phyloP scores from a whole-genome alignment of 2,888 invertebrate species.

The Gari tellinella region DNA sequence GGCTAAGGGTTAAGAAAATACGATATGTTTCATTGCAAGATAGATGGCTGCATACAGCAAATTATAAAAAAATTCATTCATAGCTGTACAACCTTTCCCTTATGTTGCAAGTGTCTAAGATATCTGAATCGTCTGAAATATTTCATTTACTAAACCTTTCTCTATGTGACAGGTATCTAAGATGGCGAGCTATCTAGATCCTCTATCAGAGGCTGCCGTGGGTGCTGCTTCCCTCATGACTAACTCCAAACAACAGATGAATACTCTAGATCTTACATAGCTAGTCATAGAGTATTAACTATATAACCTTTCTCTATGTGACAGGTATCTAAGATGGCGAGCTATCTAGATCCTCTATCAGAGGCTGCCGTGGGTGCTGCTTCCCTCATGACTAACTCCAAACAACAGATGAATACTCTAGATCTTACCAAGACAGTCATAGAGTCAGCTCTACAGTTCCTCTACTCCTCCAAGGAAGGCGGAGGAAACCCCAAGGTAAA shows the following conservation, averaged over 20 bases:
- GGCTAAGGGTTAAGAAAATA: too few relatives aligned
- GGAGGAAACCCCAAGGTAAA: conserved; percentile 96
- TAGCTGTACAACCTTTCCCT: too few relatives aligned
- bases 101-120: too few relatives aligned
- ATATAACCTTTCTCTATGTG: neutral
- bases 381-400: conserved; percentile 94
- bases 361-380: conserved; percentile 90
- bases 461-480: conserved; percentile 93
- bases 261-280: conserved; percentile 94
- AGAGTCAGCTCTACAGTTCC: conserved; percentile 94
- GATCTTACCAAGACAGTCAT: conserved; percentile 97
- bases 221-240: conserved; percentile 92
- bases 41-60: too few relatives aligned
- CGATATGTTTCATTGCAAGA: too few relatives aligned
- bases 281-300: conserved; percentile 93
- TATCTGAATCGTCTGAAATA: too few relatives aligned
- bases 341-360: conserved; percentile 92
- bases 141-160: too few relatives aligned
- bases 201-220: conserved; percentile 92
- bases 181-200: conserved; percentile 88
- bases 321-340: conserved; percentile 78
- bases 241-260: conserved; percentile 94
- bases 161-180: too few relatives aligned
- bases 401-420: conserved; percentile 93
- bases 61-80: too few relatives aligned